phyloP scores from a whole-genome alignment of 2,797 vertebrate genomes.

The Lycodopsis pacificus region DNA sequence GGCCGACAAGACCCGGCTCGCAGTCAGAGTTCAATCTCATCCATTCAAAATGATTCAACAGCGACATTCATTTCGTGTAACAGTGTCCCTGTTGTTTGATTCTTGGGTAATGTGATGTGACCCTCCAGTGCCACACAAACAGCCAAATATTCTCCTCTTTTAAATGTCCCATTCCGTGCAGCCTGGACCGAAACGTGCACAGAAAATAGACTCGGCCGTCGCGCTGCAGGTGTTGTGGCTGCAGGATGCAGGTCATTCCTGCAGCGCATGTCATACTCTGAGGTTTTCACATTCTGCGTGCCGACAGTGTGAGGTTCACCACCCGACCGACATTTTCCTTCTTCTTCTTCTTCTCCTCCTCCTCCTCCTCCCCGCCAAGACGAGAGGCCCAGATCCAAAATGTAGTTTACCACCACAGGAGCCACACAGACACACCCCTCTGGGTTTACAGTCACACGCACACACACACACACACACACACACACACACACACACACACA shows the following conservation, averaged over 20 bases:
- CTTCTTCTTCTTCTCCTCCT: slow-evolving; percentile 5
- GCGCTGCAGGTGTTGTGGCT: slow-evolving; percentile 66
- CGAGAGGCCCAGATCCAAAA: slow-evolving; percentile 19
- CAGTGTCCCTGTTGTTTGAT: neutral
- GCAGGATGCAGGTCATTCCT: slow-evolving; percentile 69
- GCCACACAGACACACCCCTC: slow-evolving; percentile 60
- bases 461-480: slow-evolving; percentile 57
- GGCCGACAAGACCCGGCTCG: neutral
- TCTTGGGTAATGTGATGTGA: too few relatives aligned
- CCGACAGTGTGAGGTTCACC: slow-evolving; percentile 54
- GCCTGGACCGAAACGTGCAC: neutral
- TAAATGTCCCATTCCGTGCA: neutral
- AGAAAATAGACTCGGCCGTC: slow-evolving; percentile 20
- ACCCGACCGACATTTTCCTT: slow-evolving; percentile 35
- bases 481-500: slow-evolving; percentile 32
- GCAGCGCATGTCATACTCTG: slow-evolving; percentile 57
- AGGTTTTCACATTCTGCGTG: slow-evolving; percentile 52
- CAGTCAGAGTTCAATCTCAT: neutral
- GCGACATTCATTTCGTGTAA: neutral
- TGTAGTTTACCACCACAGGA: slow-evolving; percentile 54
- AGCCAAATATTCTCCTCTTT: too few relatives aligned
- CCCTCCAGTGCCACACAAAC: too few relatives aligned
- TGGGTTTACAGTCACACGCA: slow-evolving; percentile 34
- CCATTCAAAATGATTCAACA: neutral
- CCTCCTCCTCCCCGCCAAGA: slow-evolving; percentile 26